phyloP scores from a whole-genome alignment of 2,113 vertebrate genomes.

The Cynopterus brachyotis region DNA sequence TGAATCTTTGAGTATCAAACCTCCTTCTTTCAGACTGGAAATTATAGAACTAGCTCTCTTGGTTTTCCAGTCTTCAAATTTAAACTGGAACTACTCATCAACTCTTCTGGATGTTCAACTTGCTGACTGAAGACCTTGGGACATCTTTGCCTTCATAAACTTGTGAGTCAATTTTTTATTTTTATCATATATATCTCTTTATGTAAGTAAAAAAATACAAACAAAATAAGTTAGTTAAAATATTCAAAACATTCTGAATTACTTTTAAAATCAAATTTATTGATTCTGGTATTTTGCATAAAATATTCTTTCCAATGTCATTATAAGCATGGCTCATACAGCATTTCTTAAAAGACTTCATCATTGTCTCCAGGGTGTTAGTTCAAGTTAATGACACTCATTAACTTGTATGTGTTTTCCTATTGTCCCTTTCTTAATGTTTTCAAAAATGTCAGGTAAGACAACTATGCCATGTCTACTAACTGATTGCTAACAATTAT shows the following conservation, averaged over 20 bases:
- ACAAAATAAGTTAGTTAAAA: background rate
- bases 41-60: background rate
- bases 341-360: background rate
- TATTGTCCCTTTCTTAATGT: background rate
- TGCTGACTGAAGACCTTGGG: background rate
- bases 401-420: background rate
- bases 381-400: background rate
- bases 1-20: background rate
- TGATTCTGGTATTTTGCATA: background rate
- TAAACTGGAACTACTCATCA: background rate
- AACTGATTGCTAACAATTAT: background rate
- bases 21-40: background rate
- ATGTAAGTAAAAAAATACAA: background rate
- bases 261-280: background rate
- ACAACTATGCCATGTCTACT: background rate
- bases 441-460: background rate
- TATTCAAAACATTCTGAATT: background rate
- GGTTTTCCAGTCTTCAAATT: background rate
- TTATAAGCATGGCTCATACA: background rate
- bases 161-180: background rate
- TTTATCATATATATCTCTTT: background rate
- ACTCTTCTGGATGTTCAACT: background rate
- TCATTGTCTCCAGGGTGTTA: background rate
- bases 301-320: background rate
- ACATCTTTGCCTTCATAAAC: background rate